phyloP scores from a whole-genome alignment of 2,888 invertebrate genomes.

The Pantelozetes paolii region DNA sequence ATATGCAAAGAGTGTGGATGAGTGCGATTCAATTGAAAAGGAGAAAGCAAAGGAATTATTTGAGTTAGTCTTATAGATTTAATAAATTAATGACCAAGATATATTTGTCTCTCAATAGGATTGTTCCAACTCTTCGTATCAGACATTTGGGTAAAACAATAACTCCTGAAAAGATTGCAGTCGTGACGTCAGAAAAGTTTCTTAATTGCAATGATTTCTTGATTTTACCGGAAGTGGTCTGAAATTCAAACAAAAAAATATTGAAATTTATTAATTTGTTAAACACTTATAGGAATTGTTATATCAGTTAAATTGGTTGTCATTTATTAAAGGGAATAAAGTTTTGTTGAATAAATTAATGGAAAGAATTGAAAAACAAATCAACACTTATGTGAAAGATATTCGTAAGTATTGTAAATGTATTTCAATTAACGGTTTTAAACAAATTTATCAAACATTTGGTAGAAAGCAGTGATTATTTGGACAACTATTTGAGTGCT shows the following conservation, averaged over 20 bases:
- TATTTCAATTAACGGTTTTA: neutral
- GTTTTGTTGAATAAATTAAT: neutral
- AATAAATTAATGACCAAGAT: neutral
- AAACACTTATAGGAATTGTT: neutral
- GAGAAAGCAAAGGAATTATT: neutral
- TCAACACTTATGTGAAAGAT: neutral
- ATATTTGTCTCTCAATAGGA: neutral
- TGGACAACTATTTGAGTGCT: conserved; percentile 35
- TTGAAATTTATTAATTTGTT: too few species aligned
- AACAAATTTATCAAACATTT: neutral
- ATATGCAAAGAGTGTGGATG: neutral
- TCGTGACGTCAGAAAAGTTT: neutral
- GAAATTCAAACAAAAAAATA: neutral
- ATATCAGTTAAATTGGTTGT: neutral
- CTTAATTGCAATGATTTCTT: neutral
- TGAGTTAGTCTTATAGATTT: conserved; percentile 13
- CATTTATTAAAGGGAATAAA: neutral
- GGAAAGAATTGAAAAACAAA: neutral
- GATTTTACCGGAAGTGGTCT: conserved; percentile 13
- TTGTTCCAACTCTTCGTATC: neutral
- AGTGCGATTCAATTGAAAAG: neutral
- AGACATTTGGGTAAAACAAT: conserved; percentile 32
- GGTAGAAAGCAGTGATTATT: neutral
- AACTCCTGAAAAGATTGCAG: conserved; percentile 4
- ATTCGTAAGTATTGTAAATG: neutral